Percentiles rank a stretch among this genome's conserved stretches.
These are phyloP conservation scores for Lampropteryx suffumata DNA, from an alignment of 2,888 invertebrate species.

Conservation along the genomic window DNA sequence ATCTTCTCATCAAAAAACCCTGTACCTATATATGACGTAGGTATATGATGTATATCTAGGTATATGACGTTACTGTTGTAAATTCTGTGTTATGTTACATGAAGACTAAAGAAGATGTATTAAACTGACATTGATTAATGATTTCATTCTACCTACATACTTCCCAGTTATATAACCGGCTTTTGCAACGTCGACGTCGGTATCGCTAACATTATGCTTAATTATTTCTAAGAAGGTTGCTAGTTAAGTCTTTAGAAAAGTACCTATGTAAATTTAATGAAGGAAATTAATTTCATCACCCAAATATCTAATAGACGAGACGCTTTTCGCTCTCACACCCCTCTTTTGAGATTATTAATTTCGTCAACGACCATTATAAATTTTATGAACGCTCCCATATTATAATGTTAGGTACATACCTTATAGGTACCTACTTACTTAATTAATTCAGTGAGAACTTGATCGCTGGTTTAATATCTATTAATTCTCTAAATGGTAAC, in stretches of 20 bases:
- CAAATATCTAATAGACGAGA: constrained; percentile 48
- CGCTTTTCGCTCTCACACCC: constrained; percentile 40
- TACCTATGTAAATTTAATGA: constrained; percentile 40
- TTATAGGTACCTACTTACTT: constrained; percentile 43
- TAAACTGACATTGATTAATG: too few relatives aligned
- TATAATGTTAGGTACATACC: constrained; percentile 39
- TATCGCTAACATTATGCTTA: not conserved
- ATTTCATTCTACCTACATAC: too few relatives aligned
- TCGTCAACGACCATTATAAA: constrained; percentile 50
- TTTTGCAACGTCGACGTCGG: not conserved
- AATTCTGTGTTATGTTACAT: too few relatives aligned
- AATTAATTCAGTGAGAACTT: constrained; percentile 47
- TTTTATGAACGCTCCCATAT: constrained; percentile 55
- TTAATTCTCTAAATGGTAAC: constrained; percentile 18
- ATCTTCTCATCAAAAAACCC: too few relatives aligned
- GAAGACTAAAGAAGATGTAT: too few relatives aligned
- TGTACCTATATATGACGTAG: too few relatives aligned
- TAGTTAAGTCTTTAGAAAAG: too few relatives aligned
- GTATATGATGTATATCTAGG: too few relatives aligned
- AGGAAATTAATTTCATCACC: constrained; percentile 46
- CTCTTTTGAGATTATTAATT: constrained; percentile 56
- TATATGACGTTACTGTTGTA: too few relatives aligned
- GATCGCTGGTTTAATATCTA: constrained; percentile 40
- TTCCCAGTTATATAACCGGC: not conserved
- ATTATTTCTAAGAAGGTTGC: constrained; percentile 16